Evolutionary conservation across 2,888 invertebrate species (phyloP).

Genomic region (Dusona sp.): DNA sequence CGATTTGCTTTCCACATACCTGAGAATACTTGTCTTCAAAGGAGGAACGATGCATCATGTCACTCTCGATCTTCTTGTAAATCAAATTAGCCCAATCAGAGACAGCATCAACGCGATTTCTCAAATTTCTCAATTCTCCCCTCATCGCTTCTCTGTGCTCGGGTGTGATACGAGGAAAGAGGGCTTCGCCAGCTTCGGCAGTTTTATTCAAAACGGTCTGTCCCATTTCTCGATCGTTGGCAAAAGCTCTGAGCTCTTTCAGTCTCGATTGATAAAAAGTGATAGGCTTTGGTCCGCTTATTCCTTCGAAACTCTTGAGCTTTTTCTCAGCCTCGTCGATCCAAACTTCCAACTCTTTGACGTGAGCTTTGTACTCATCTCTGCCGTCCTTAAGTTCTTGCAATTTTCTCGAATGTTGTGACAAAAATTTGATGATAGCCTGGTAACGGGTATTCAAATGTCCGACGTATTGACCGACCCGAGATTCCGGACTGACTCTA

Average conservation of each 20-base stretch:
- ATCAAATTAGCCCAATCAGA: conserved; percentile 94
- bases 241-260: conserved; percentile 90
- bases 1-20: conserved; percentile 57
- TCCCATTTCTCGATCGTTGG: conserved; percentile 91
- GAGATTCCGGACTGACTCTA: conserved; percentile 92
- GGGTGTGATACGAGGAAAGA: conserved; percentile 94
- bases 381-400: conserved; percentile 90
- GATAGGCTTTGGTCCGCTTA: conserved; percentile 92
- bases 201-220: conserved; percentile 92
- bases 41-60: conserved; percentile 95
- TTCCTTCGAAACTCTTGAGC: conserved; percentile 90
- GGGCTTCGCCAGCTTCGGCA: conserved; percentile 94
- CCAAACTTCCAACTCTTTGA: conserved; percentile 91
- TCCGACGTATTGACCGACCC: conserved; percentile 92
- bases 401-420: conserved; percentile 90
- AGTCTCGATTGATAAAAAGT: conserved; percentile 88
- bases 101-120: conserved; percentile 93
- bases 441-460: conserved; percentile 92
- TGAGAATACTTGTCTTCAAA: conserved; percentile 97
- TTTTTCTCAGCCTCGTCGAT: conserved; percentile 90
- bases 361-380: conserved; percentile 88
- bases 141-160: conserved; percentile 95
- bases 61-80: conserved; percentile 94
- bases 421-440: conserved; percentile 90
- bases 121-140: conserved; percentile 91